Conservation (phyloP, 2,888 invertebrate genomes). For the Drosophila parthenogenetica region DNA sequence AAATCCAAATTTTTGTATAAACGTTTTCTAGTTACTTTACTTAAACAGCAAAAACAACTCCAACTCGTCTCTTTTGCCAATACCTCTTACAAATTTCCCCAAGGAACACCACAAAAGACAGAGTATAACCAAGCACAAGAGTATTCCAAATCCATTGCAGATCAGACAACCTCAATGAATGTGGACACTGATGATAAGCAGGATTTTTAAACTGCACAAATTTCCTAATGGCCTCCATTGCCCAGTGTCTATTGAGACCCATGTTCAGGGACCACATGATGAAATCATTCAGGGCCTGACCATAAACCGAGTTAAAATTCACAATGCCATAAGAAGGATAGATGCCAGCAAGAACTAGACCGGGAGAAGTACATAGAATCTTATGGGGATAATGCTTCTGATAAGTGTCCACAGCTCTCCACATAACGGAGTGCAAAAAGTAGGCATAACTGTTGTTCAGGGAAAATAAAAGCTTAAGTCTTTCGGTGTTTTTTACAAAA, state of each 20-base stretch:
- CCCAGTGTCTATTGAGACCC: not conserved
- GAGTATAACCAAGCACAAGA: not conserved
- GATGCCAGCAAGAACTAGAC: not conserved
- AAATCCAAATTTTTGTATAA: not conserved
- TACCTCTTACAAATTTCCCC: not conserved
- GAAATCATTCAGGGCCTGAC: not conserved
- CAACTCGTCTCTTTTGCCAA: not conserved
- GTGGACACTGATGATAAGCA: not conserved
- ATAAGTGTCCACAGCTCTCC: not conserved
- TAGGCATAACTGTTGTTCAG: constrained; percentile 1
- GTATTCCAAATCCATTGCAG: constrained; percentile 24
- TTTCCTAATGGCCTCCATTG: not conserved
- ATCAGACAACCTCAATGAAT: not conserved
- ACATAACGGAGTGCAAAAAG: not conserved
- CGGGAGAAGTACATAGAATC: not conserved
- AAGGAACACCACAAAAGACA: not conserved
- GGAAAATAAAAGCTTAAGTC: not conserved
- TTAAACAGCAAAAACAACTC: not conserved
- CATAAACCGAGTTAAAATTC: constrained; percentile 1
- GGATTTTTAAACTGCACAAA: not conserved
- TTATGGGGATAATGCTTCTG: not conserved
- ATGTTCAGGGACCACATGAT: not conserved
- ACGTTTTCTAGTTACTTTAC: not conserved
- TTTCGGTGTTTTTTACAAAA: not conserved
- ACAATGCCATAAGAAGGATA: not conserved